A percentile compares a stretch with the other conserved stretches of the same genome.
These are phyloP conservation scores for Spheniscus mendiculus DNA, from an alignment of 2,113 vertebrate species.

Conservation along the genomic window DNA sequence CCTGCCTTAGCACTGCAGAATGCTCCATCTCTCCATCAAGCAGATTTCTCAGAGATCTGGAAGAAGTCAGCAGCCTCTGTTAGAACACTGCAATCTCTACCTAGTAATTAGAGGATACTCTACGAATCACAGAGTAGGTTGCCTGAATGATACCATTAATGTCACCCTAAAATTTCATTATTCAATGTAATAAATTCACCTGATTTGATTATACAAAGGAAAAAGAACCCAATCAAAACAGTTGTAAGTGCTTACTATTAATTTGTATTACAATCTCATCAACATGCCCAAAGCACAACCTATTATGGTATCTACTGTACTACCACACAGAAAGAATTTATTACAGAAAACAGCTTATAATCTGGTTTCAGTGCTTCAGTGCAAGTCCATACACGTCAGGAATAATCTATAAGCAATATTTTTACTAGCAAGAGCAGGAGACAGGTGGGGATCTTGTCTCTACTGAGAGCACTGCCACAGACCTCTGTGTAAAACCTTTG, in stretches of 20 bases:
- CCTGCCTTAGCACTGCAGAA: conserved; percentile 89
- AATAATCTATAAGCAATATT: neutral
- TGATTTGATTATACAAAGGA: neutral
- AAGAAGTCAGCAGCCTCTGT: neutral
- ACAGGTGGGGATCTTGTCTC: neutral
- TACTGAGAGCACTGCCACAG: neutral
- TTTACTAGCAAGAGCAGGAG: neutral
- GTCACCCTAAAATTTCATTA: neutral
- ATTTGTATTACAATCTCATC: neutral
- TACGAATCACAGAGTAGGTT: neutral
- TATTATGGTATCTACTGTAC: neutral
- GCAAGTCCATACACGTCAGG: neutral
- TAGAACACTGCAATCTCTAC: neutral
- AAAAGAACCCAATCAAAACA: neutral
- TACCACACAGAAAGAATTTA: neutral
- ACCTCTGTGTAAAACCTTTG: neutral
- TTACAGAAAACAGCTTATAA: neutral
- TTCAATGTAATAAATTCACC: neutral
- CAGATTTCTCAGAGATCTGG: conserved; percentile 90
- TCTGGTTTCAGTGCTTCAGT: neutral
- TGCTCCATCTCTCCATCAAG: conserved; percentile 98
- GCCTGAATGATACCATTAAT: neutral
- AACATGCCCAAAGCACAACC: neutral
- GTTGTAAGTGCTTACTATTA: neutral
- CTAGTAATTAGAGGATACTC: neutral